A percentile compares a stretch with the other conserved stretches of the same genome.
These are phyloP conservation scores for Pollenia angustigena DNA, from an alignment of 2,888 invertebrate species.

Conservation along the genomic window DNA sequence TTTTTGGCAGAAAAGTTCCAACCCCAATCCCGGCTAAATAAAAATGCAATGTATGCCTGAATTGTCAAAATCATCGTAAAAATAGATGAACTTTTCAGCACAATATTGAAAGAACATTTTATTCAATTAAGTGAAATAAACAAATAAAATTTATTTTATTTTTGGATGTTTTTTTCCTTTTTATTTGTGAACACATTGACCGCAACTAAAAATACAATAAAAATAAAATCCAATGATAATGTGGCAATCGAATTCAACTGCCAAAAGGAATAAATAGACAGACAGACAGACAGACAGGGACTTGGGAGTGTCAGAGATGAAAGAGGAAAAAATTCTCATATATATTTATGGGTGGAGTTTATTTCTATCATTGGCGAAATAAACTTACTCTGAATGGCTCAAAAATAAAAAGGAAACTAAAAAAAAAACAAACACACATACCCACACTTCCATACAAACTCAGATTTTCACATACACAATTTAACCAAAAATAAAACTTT, in stretches of 20 bases:
- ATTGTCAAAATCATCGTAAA: constrained; percentile 29
- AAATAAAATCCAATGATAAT: constrained; percentile 80
- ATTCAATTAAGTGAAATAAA: constrained; percentile 82
- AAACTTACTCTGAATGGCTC: constrained; percentile 55
- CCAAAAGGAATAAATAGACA: constrained; percentile 50
- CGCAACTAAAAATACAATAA: constrained; percentile 75
- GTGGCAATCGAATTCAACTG: constrained; percentile 63
- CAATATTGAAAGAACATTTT: constrained; percentile 80
- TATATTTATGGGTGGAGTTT: constrained; percentile 71
- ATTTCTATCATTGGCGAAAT: constrained; percentile 60
- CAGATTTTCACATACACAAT: constrained; percentile 7
- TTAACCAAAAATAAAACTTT: constrained; percentile 20
- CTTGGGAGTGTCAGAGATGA: constrained; percentile 2
- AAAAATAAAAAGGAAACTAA: constrained; percentile 33
- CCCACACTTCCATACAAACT: neutral
- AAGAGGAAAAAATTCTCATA: neutral
- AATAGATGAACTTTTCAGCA: constrained; percentile 64
- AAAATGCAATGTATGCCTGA: constrained; percentile 2
- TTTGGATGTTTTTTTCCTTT: constrained; percentile 21
- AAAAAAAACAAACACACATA: neutral
- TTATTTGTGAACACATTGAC: constrained; percentile 77
- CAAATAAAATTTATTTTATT: constrained; percentile 81
- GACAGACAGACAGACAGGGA: neutral
- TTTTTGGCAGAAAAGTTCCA: neutral
- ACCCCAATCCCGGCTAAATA: neutral